Evolutionary conservation across 2,888 invertebrate genomes (phyloP).

Genomic region (Tipula vernalis): DNA sequence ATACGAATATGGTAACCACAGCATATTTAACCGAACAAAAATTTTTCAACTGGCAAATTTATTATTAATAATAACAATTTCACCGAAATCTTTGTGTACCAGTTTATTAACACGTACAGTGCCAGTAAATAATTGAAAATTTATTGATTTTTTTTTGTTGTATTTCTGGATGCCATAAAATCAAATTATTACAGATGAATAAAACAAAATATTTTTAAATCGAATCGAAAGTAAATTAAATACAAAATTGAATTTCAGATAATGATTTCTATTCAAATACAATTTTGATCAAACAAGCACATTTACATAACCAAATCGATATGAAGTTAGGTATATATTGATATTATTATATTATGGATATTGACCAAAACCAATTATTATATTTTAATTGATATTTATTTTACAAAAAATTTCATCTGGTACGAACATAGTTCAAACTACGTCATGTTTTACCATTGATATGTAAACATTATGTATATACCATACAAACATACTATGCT

Average conservation of each 20-base stretch:
- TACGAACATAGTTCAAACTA: not conserved
- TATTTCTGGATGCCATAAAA: not conserved
- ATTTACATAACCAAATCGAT: not conserved
- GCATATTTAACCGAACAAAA: not conserved
- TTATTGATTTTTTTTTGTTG: not conserved
- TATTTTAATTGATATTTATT: not conserved
- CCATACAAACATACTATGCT: not conserved
- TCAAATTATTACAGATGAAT: not conserved
- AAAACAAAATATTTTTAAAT: not conserved
- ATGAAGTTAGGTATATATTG: not conserved
- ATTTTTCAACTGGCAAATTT: not conserved
- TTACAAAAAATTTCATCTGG: not conserved
- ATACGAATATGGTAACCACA: not conserved
- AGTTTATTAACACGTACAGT: not conserved
- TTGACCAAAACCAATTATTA: not conserved
- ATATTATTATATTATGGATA: not conserved
- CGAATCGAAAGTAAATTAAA: not conserved
- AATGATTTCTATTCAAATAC: not conserved
- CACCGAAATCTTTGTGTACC: not conserved
- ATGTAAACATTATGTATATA: not conserved
- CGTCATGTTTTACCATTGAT: not conserved
- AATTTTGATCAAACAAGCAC: not conserved
- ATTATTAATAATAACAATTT: not conserved
- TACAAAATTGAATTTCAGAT: not conserved
- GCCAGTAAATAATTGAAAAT: not conserved